A percentile compares a stretch with the other conserved stretches of the same genome.
phyloP scores from a whole-genome alignment of 2,113 vertebrate genomes.

The Larimichthys polyactis region DNA sequence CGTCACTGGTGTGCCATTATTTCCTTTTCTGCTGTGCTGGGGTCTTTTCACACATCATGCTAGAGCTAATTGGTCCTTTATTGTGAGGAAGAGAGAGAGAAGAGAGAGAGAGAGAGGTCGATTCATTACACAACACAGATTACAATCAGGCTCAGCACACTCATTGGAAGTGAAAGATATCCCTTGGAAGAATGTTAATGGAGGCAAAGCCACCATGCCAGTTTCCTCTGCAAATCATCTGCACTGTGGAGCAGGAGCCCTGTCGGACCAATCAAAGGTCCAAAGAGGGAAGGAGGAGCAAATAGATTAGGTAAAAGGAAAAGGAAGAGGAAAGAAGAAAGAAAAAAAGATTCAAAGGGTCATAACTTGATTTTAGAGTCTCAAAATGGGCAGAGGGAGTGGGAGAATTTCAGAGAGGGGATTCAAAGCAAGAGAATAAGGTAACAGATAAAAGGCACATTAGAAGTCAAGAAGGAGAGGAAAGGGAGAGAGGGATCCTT shows the following conservation, averaged over 20 bases:
- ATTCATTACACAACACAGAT: constrained; percentile 75
- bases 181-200: constrained; percentile 80
- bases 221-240: constrained; percentile 58
- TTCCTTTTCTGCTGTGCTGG: not conserved
- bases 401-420: constrained; percentile 11
- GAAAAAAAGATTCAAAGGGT: not conserved
- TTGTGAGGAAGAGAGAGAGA: constrained; percentile 18
- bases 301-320: constrained; percentile 10
- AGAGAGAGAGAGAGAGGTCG: constrained; percentile 28
- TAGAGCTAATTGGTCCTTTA: constrained; percentile 36
- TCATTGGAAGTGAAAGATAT: constrained; percentile 77
- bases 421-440: constrained; percentile 13
- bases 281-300: constrained; percentile 16
- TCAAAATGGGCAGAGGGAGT: constrained; percentile 2
- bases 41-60: constrained; percentile 9
- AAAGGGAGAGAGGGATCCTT: constrained; percentile 35
- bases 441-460: constrained; percentile 37
- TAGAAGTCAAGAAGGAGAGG: constrained; percentile 16
- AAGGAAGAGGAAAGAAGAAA: not conserved
- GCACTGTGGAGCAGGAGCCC: constrained; percentile 40
- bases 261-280: constrained; percentile 34
- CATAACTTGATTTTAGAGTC: constrained; percentile 6
- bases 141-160: constrained; percentile 55
- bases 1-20: constrained; percentile 4
- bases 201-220: constrained; percentile 50